These are phyloP conservation scores for Dilophus febrilis DNA, from an alignment of 2,888 invertebrate species.

Conservation along the genomic window DNA sequence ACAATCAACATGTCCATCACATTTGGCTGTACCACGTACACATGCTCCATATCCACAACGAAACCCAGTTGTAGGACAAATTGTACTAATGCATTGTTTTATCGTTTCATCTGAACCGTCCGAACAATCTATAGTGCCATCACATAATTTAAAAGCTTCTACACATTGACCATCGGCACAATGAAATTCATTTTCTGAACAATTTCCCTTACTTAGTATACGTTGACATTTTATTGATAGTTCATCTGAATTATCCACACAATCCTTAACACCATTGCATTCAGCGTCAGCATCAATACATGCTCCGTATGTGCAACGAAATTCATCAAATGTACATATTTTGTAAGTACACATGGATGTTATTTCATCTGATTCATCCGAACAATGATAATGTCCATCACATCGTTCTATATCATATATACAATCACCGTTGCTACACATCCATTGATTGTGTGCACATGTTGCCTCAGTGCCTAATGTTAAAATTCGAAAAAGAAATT, in stretches of 20 bases:
- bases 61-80: constrained; percentile 32
- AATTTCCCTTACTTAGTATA: neutral
- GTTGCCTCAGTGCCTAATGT: no score
- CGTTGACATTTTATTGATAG: neutral
- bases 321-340: constrained; percentile 21
- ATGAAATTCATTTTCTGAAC: neutral
- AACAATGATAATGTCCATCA: constrained; percentile 27
- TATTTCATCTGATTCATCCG: constrained; percentile 18
- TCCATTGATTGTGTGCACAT: constrained; percentile 2
- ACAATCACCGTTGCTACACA: constrained; percentile 7
- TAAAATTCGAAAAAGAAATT: no score
- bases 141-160: constrained; percentile 13
- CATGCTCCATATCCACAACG: constrained; percentile 20
- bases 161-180: constrained; percentile 9
- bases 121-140: constrained; percentile 21
- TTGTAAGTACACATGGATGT: constrained; percentile 4
- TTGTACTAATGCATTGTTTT: constrained; percentile 16
- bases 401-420: constrained; percentile 8
- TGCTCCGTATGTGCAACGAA: constrained; percentile 43
- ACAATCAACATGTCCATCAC: constrained; percentile 16
- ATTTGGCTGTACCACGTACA: constrained; percentile 11
- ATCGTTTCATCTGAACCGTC: constrained; percentile 13
- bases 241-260: constrained; percentile 9
- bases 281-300: constrained; percentile 37
- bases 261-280: constrained; percentile 23